phyloP scores from a whole-genome alignment of 2,797 vertebrate species.

The Geotria australis region DNA sequence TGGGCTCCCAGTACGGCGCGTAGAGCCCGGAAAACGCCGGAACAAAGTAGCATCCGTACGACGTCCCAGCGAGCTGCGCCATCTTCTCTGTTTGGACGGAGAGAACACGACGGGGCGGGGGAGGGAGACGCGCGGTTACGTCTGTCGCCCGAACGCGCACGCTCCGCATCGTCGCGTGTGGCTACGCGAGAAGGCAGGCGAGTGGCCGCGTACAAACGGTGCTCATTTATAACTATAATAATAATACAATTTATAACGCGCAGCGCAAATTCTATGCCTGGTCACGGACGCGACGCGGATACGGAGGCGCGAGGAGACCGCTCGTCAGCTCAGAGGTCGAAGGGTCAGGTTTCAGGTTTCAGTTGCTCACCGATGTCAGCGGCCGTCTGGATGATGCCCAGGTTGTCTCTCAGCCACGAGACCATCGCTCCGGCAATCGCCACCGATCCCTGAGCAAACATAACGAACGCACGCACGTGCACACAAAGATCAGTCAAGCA shows the following conservation, averaged over 20 bases:
- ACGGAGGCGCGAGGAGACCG: no score
- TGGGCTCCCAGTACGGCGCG: slow-evolving; percentile 91
- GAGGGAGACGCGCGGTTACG: background rate
- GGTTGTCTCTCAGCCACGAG: slow-evolving; percentile 81
- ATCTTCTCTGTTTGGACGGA: slow-evolving; percentile 25
- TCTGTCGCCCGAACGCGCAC: no score
- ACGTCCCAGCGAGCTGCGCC: slow-evolving; percentile 56
- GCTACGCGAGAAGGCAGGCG: no score
- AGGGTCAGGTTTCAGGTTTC: background rate
- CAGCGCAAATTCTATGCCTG: no score
- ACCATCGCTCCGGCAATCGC: slow-evolving; percentile 88
- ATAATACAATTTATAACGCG: no score
- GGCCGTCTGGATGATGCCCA: slow-evolving; percentile 40
- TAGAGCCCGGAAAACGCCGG: slow-evolving; percentile 88
- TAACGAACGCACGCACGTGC: background rate
- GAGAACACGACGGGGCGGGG: no score
- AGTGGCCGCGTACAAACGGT: no score
- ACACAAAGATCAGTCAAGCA: background rate
- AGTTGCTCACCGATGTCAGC: slow-evolving; percentile 41
- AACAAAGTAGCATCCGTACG: slow-evolving; percentile 89
- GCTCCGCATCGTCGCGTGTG: no score
- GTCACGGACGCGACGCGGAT: no score
- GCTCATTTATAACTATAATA: no score
- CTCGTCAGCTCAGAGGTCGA: no score
- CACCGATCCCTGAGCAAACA: slow-evolving; percentile 44